Evolutionary conservation across 2,113 vertebrate species (phyloP), one percentile per base, ranked within the genome.

Genomic region (Ramphastos sulfuratus): DNA sequence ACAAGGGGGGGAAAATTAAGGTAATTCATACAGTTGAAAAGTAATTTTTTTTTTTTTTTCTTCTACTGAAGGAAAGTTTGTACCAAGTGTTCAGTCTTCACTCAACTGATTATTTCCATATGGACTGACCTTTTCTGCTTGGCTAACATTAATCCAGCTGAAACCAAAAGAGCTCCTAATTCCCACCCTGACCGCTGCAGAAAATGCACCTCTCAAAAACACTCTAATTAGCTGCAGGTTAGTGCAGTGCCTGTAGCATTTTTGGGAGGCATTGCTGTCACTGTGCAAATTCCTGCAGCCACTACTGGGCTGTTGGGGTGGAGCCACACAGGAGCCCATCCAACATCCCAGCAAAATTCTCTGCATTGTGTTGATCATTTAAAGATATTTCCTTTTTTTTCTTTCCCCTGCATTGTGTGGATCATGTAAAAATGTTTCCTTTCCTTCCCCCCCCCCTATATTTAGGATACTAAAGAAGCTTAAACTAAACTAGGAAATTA

Each of bases 31-130:
- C 28, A 78, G 60, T 83, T 85, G 58, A 85, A 83, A 82, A 80
- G 54, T 60, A 90, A 87, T 88, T 71, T 31, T 23, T 77, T 82
- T 31, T 23, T 77, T 82, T 82, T 87, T 85, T 87, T 88, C 65
- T 31, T 83, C 19, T 42, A 35, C 39, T 92, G 46, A 61, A 54
- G 71, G n/a, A 61, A 80, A 64, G 20, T 80, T 92, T 0, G 0
- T 66, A 70, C 55, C 17, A 28, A 71, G 37, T 0, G 3, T 66
- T 92, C 42, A 30, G 46, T 73, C 64, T 74, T 91, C 60, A 10
- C 85, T 85, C 83, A 83, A 44, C 61, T 86, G 61, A 90, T 92
- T 46, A 33, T 78, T 96, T 94, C 93, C 82, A 64, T 92, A 77
- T 75, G 72, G 69, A 50, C 54, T 59, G 37, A 27, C 12, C 30